A percentile compares a stretch with the other conserved stretches of the same genome.
Conservation (phyloP, 2,113 vertebrate species). For the Dasyurus viverrinus region DNA sequence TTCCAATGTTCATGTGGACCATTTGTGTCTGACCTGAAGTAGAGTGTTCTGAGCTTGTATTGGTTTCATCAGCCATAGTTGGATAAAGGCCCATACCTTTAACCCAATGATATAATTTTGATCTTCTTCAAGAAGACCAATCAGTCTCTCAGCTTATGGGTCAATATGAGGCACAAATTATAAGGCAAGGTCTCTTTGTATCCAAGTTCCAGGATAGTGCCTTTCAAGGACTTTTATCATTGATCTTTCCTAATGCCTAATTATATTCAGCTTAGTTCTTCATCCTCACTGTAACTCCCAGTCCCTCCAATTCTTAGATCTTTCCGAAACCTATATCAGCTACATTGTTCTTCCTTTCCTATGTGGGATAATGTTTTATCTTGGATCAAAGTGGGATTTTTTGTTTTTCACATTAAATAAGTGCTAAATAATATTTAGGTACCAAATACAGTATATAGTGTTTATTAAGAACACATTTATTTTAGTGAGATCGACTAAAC, state of each 20-base stretch:
- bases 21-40: too few species aligned
- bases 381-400: background rate
- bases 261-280: background rate
- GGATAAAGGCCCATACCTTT: too few species aligned
- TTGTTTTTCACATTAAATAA: background rate
- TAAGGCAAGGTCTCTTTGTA: too few species aligned
- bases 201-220: background rate
- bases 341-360: background rate
- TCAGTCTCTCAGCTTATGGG: too few species aligned
- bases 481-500: background rate
- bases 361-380: background rate
- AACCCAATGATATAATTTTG: too few species aligned
- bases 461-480: background rate
- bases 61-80: too few species aligned
- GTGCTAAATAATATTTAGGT: background rate
- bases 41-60: too few species aligned
- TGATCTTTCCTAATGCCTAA: background rate
- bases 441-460: background rate
- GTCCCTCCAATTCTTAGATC: background rate
- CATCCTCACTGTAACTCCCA: background rate
- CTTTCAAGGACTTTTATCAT: background rate
- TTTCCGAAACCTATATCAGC: background rate
- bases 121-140: too few species aligned
- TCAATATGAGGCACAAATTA: too few species aligned
- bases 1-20: too few species aligned